Evolutionary conservation across 2,888 invertebrate genomes (phyloP).

Genomic region (Chorisops tibialis): DNA sequence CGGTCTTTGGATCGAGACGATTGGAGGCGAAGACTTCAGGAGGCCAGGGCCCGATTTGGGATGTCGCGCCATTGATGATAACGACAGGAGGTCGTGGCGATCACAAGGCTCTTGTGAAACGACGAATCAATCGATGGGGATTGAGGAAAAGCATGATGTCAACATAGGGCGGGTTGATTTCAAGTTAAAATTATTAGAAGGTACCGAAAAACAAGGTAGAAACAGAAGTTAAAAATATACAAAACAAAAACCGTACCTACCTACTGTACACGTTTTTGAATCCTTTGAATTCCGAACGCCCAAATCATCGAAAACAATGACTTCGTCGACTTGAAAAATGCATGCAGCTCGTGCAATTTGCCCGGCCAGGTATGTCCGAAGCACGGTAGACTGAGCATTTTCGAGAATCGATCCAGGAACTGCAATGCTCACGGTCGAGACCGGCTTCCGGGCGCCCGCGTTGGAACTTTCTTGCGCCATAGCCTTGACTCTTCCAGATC

Average conservation of each 20-base stretch:
- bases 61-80: too few species aligned
- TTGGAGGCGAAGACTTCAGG: too few species aligned
- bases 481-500: conserved; percentile 53
- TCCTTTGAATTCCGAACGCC: conserved; percentile 43
- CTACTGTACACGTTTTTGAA: background rate
- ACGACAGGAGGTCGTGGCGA: too few species aligned
- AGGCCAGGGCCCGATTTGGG: too few species aligned
- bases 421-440: conserved; percentile 79
- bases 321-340: conserved; percentile 89
- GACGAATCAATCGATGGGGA: too few species aligned
- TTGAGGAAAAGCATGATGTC: too few species aligned
- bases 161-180: too few species aligned
- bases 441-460: background rate
- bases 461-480: background rate
- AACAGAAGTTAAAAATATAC: too few species aligned
- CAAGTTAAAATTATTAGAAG: too few species aligned
- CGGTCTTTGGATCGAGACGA: too few species aligned
- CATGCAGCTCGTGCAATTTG: conserved; percentile 95
- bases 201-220: too few species aligned
- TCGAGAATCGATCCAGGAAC: conserved; percentile 95
- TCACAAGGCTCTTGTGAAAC: too few species aligned
- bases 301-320: conserved; percentile 76
- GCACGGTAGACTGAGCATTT: conserved; percentile 87
- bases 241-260: background rate
- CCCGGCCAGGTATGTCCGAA: conserved; percentile 89